These are phyloP conservation scores for Coreoperca whiteheadi DNA, from an alignment of 2,113 vertebrate species.

Conservation along the genomic window DNA sequence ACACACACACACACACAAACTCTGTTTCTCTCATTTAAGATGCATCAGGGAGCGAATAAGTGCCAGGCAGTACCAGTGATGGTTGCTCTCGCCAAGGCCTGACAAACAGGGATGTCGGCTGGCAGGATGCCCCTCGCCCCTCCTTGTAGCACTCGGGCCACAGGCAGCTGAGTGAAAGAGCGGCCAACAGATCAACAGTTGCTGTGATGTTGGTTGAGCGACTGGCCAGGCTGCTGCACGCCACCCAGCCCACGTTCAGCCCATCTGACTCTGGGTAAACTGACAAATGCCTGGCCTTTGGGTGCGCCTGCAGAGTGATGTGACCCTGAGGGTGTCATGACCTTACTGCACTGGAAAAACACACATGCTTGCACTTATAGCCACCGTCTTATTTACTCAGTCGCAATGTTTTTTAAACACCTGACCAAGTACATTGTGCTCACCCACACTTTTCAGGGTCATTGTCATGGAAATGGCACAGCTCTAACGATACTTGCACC, in stretches of 20 bases:
- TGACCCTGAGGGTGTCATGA: constrained; percentile 50
- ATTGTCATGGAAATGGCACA: constrained; percentile 26
- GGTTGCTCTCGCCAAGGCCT: constrained; percentile 57
- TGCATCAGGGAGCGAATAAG: constrained; percentile 62
- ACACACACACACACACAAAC: constrained; percentile 34
- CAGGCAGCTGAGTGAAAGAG: constrained; percentile 73
- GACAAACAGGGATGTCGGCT: constrained; percentile 69
- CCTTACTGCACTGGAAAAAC: constrained; percentile 34
- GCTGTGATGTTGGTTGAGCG: constrained; percentile 70
- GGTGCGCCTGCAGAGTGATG: constrained; percentile 52
- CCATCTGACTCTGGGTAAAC: constrained; percentile 80
- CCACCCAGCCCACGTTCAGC: constrained; percentile 55
- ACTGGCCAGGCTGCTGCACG: constrained; percentile 70
- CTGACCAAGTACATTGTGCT: constrained; percentile 16
- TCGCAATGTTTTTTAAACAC: constrained; percentile 31
- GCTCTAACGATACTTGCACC: constrained; percentile 15
- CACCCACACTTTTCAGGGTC: neutral
- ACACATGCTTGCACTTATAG: neutral
- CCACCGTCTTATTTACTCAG: constrained; percentile 6
- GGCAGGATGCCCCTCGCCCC: constrained; percentile 53
- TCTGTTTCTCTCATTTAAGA: constrained; percentile 50
- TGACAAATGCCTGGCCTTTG: constrained; percentile 76
- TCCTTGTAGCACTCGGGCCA: constrained; percentile 35
- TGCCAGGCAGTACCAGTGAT: constrained; percentile 73
- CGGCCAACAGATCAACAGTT: constrained; percentile 78